phyloP scores from a whole-genome alignment of 1,140 invertebrate species.

The Ooceraea biroi region DNA sequence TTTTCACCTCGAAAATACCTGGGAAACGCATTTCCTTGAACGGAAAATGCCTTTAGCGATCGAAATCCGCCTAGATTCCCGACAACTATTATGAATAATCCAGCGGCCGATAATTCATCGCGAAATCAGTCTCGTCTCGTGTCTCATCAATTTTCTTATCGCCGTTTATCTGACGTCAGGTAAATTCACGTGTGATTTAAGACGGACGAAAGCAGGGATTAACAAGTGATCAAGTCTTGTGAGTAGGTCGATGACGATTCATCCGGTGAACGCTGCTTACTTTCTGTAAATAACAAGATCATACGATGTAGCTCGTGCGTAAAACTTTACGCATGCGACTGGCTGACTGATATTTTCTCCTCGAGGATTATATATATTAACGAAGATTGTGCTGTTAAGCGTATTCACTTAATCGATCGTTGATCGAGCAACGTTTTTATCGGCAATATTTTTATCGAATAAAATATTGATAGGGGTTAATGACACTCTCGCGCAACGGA shows the following conservation, averaged over 20 bases:
- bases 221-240: slow-evolving; percentile 44
- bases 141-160: slow-evolving; percentile 68
- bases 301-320: slow-evolving; percentile 18
- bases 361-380: slow-evolving; percentile 6
- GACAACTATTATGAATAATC: slow-evolving; percentile 67
- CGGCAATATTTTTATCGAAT: slow-evolving; percentile 43
- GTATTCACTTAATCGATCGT: slow-evolving; percentile 1
- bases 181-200: slow-evolving; percentile 58
- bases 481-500: slow-evolving; percentile 1
- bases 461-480: slow-evolving; percentile 22
- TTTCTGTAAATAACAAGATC: slow-evolving; percentile 25
- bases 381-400: not conserved
- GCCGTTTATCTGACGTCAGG: slow-evolving; percentile 21
- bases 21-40: slow-evolving; percentile 66
- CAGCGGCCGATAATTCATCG: slow-evolving; percentile 69
- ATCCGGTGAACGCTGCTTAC: not conserved
- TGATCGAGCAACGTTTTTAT: slow-evolving; percentile 16
- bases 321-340: slow-evolving; percentile 32
- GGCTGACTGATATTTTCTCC: not conserved
- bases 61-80: slow-evolving; percentile 57
- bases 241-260: not conserved
- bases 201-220: slow-evolving; percentile 47
- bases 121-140: slow-evolving; percentile 50
- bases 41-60: slow-evolving; percentile 56
- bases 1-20: slow-evolving; percentile 53